These are phyloP conservation scores for Eupsittula cactorum DNA, from an alignment of 2,113 vertebrate genomes.

Conservation along the genomic window DNA sequence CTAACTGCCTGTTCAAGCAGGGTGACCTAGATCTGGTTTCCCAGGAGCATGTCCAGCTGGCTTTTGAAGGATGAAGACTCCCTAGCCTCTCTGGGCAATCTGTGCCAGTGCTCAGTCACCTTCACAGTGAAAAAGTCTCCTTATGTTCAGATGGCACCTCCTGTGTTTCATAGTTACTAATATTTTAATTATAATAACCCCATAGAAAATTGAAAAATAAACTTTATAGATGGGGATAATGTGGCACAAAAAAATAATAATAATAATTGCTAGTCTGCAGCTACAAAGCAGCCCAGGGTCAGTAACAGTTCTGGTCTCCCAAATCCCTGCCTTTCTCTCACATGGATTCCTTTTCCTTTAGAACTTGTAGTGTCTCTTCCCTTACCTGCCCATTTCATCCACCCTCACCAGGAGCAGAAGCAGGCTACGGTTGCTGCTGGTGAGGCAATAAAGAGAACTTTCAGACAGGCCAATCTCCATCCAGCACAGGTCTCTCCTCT, in stretches of 20 bases:
- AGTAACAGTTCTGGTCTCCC: neutral
- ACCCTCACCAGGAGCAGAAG: neutral
- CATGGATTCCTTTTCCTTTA: neutral
- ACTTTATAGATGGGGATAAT: neutral
- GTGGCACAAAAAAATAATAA: neutral
- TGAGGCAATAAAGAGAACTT: neutral
- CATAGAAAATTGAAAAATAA: neutral
- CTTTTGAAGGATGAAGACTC: neutral
- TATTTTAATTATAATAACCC: neutral
- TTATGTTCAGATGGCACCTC: neutral
- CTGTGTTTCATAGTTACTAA: neutral
- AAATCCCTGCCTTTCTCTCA: neutral
- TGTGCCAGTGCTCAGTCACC: neutral
- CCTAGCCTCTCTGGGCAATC: neutral
- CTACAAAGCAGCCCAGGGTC: neutral
- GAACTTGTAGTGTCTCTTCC: neutral
- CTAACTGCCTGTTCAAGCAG: neutral
- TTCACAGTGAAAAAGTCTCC: neutral
- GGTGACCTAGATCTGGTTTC: neutral
- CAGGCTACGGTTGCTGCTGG: neutral
- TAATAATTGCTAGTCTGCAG: neutral
- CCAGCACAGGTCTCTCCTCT: neutral
- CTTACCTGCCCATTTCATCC: neutral
- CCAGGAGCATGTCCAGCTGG: neutral
- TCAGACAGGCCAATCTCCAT: neutral